phyloP scores from a whole-genome alignment of 1,140 invertebrate species.

The Hermetia illucens region DNA sequence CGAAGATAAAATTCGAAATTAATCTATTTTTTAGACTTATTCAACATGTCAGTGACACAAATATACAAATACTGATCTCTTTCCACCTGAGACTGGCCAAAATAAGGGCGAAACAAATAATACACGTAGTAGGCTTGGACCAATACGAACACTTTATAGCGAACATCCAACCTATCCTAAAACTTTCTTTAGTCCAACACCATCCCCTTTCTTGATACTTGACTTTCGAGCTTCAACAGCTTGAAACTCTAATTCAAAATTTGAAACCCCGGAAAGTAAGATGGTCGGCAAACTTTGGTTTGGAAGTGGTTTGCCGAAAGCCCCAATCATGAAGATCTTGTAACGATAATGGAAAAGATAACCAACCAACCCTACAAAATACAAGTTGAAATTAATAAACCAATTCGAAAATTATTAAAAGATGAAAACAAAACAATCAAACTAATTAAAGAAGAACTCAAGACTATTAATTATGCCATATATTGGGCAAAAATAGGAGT shows the following conservation, averaged over 20 bases:
- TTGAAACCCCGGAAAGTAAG: not conserved
- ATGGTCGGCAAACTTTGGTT: not conserved
- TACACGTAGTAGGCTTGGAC: not conserved
- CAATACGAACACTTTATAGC: not conserved
- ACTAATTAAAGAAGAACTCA: slow-evolving; percentile 1
- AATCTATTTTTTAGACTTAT: no score
- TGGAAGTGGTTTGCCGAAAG: not conserved
- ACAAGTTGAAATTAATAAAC: not conserved
- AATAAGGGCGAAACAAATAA: no score
- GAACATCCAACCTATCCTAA: not conserved
- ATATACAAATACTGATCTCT: no score
- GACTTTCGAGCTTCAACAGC: not conserved
- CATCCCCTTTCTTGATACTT: not conserved
- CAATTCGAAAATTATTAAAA: not conserved
- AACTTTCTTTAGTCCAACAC: not conserved
- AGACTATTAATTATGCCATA: not conserved
- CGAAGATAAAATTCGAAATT: no score
- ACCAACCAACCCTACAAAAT: not conserved
- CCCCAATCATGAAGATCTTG: not conserved
- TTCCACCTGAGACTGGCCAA: no score
- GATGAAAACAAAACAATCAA: not conserved
- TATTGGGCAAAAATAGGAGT: not conserved
- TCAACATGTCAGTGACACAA: no score
- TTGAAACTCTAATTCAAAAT: not conserved
- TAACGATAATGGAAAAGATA: not conserved